These are phyloP conservation scores for Tyrannus savana DNA, from an alignment of 2,113 vertebrate genomes.

Conservation along the genomic window DNA sequence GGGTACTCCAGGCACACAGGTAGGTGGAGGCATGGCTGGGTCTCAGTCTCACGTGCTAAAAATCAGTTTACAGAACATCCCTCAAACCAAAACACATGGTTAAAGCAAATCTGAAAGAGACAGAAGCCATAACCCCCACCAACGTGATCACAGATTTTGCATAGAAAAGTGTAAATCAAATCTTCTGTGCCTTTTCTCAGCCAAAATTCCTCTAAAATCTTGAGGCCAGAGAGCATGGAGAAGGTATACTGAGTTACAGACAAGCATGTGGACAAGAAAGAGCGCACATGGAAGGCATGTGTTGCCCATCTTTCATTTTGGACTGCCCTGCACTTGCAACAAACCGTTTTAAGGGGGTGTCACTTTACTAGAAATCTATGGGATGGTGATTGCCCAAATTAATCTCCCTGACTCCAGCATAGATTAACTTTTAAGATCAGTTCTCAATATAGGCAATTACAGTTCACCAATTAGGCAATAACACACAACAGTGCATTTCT, in stretches of 20 bases:
- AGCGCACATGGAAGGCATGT: background rate
- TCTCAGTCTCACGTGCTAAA: background rate
- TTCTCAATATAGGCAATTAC: slow-evolving; percentile 50
- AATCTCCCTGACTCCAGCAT: slow-evolving; percentile 37
- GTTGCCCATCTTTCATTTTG: background rate
- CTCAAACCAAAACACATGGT: background rate
- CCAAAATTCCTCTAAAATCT: background rate
- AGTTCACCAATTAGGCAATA: slow-evolving; percentile 39
- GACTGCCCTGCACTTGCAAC: slow-evolving; percentile 10
- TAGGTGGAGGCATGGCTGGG: rapidly evolving
- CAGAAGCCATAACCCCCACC: background rate
- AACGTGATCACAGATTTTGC: background rate
- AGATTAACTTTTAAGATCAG: slow-evolving; percentile 47
- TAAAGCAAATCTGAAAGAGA: background rate
- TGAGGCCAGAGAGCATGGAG: background rate
- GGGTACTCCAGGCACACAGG: background rate
- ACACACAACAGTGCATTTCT: slow-evolving; percentile 40
- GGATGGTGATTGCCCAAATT: slow-evolving; percentile 63
- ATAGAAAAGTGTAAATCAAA: background rate
- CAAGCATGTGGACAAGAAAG: background rate
- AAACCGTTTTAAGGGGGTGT: slow-evolving; percentile 15
- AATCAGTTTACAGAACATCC: background rate
- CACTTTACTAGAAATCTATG: slow-evolving; percentile 31
- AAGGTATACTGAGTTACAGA: background rate
- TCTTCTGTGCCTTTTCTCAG: background rate